Evolutionary conservation across 2,888 invertebrate genomes (phyloP), one percentile per base, ranked within the genome.

Genomic region (Plebejus melissa): DNA sequence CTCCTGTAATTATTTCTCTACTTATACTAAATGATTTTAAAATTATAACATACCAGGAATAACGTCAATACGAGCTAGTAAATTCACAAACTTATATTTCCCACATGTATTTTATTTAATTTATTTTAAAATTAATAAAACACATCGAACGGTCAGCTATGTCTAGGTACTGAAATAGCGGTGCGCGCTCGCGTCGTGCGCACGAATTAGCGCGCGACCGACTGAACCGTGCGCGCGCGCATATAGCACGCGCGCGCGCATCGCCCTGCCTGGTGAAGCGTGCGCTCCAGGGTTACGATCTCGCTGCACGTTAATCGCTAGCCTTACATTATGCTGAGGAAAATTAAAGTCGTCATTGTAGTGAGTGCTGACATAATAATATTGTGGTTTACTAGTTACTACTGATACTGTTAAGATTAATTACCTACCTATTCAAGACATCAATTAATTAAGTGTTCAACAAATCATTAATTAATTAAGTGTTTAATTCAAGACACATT

Each of bases 61-160:
- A 36, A 65, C 28, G 32, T 13, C 11, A 65, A 65, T 65, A 65
- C 6, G 7, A 28, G 65, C 32, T 36, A 65, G 28, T 32, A 32
- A 60, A 65, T 65, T 36, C 65, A 65, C 65, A 65, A 65, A 32
- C 13, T 65, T 32, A 58, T 32, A 5, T 50, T 54, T 54, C 28
- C 28, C 70, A 74, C 57, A 57, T 28, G 38, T 57, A 74, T 60
- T 74, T 50, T 41, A 65, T 38, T 72, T n/a, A 74, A 75, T 76
- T 57, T 75, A 74, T 74, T 75, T 75, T 75, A 74, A 36, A 58
- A 58, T 60, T 54, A 72, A 46, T 71, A 71, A 71, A 71, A 71
- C 22, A 46, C 71, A 71, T 46, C 41, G 71, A 46, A 72, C 50
- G 22, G 9, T 16, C 11, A 54, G 50, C 72, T 32, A n/a, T 4